A percentile compares a stretch with the other conserved stretches of the same genome.
phyloP scores from a whole-genome alignment of 2,797 vertebrate species.

The Vespertilio murinus region DNA sequence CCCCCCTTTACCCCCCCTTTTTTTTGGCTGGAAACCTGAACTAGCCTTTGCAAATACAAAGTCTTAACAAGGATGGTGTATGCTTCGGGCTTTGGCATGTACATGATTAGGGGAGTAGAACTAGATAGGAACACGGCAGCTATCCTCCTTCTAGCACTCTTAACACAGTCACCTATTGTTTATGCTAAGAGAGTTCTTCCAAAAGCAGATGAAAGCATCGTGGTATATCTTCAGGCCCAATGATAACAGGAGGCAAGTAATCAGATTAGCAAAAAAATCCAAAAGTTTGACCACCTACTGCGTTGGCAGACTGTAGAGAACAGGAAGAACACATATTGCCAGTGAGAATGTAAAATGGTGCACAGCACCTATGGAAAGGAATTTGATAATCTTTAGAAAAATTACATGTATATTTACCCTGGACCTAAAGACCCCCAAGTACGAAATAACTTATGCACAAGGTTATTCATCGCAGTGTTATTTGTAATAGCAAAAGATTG shows the following conservation, averaged over 20 bases:
- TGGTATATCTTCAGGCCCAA: not conserved
- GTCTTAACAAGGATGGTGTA: not conserved
- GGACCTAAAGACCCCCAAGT: conserved; percentile 42
- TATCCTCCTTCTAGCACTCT: not conserved
- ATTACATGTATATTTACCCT: not conserved
- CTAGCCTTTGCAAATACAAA: conserved; percentile 22
- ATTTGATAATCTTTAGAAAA: not conserved
- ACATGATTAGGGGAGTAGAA: conserved; percentile 36
- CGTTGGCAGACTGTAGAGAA: not conserved
- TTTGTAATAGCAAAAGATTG: not conserved
- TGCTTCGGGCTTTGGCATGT: not conserved
- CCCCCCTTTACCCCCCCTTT: conserved; percentile 16
- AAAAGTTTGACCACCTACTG: not conserved
- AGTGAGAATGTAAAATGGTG: not conserved
- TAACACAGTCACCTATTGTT: conserved; percentile 42
- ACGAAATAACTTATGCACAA: not conserved
- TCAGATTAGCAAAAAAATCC: conserved; percentile 22
- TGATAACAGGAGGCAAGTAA: conserved; percentile 41
- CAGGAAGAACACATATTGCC: not conserved
- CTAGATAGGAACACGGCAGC: not conserved
- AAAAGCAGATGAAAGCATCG: conserved; percentile 32
- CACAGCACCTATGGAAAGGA: not conserved
- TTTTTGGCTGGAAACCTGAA: conserved; percentile 42
- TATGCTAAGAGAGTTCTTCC: conserved; percentile 13
- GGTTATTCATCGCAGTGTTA: not conserved